Conservation (phyloP, 37 sponge, comb jelly and placozoan species). For the Beroe ovata region DNA sequence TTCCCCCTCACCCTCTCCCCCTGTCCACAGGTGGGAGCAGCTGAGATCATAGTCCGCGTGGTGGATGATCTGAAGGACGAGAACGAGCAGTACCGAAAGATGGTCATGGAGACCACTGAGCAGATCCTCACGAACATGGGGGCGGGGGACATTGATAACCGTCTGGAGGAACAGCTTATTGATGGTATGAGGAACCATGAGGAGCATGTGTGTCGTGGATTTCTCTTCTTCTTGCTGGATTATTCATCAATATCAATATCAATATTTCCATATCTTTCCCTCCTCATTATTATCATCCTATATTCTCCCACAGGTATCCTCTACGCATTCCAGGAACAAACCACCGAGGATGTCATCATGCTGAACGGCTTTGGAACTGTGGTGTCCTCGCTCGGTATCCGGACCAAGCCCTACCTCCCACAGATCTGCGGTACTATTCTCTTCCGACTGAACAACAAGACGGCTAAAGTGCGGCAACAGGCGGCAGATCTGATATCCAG, state of each 20-base stretch:
- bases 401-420: conserved; percentile 96
- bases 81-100: conserved; percentile 96
- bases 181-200: too few relatives aligned
- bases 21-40: conserved; percentile 88
- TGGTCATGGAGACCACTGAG: conserved; percentile 98
- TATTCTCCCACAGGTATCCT: conserved; percentile 44
- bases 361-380: conserved; percentile 96
- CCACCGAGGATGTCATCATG: conserved; percentile 86
- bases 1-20: too few relatives aligned
- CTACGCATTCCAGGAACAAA: conserved; percentile 73
- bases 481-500: conserved; percentile 96
- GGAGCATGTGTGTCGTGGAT: too few relatives aligned
- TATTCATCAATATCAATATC: too few relatives aligned
- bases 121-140: conserved; percentile 90
- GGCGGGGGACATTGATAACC: conserved; percentile 86
- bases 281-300: too few relatives aligned
- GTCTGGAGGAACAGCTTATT: conserved; percentile 96
- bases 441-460: conserved; percentile 95
- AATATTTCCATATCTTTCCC: too few relatives aligned
- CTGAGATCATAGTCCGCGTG: conserved; percentile 89
- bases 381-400: conserved; percentile 87
- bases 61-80: conserved; percentile 99
- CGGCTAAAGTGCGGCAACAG: conserved; percentile 96
- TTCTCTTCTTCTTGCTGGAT: too few relatives aligned
- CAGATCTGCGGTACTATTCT: conserved; percentile 98